Conservation (phyloP, 1,140 invertebrate species). For the Agrilus planipennis region DNA sequence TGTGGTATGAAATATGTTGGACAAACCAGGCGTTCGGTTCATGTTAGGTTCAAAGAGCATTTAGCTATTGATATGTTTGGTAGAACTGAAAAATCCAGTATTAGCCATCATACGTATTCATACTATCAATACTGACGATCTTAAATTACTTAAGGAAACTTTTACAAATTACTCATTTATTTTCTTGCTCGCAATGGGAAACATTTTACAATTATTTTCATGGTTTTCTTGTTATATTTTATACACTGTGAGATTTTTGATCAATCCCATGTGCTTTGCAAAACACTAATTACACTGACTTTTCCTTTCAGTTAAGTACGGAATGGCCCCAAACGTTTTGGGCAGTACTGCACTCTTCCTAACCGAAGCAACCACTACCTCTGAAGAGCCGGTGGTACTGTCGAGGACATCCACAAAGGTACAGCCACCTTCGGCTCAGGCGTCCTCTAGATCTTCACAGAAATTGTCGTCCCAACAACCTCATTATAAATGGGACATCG, state of each 20-base stretch:
- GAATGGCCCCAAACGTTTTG: slow-evolving; percentile 3
- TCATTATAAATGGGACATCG: slow-evolving; percentile 47
- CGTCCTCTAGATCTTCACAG: not conserved
- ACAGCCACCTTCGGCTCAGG: not conserved
- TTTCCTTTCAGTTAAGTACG: not conserved
- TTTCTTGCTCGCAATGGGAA: not conserved
- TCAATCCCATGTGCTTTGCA: no score
- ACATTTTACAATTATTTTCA: not conserved
- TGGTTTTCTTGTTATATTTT: not conserved
- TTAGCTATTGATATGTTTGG: no score
- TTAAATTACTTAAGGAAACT: not conserved
- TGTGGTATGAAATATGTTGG: no score
- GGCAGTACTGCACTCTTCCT: slow-evolving; percentile 23
- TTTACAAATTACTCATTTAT: not conserved
- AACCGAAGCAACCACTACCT: slow-evolving; percentile 24
- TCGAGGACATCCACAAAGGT: not conserved
- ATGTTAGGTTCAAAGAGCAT: no score
- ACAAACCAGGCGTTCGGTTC: no score
- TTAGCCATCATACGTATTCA: no score
- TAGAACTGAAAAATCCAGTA: no score
- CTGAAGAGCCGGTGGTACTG: slow-evolving; percentile 14
- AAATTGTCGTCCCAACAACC: slow-evolving; percentile 1
- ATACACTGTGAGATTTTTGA: no score
- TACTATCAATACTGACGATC: no score
- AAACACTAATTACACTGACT: no score